Conservation (phyloP, 2,888 invertebrate species). For the Ceraclea dissimilis region DNA sequence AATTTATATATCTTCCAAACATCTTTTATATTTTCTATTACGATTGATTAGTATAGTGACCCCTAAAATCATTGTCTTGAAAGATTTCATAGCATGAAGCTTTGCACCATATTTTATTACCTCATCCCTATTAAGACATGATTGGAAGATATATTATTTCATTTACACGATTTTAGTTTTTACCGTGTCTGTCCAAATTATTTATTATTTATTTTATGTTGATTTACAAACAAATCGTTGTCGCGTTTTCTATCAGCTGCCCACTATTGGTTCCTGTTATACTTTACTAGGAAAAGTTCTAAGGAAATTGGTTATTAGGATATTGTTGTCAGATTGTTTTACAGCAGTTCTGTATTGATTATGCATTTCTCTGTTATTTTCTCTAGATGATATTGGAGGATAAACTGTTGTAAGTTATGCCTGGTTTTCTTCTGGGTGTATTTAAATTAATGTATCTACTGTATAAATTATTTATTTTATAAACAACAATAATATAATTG, state of each 20-base stretch:
- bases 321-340: too few species aligned
- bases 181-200: background rate
- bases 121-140: background rate
- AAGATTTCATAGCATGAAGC: background rate
- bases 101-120: background rate
- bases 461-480: background rate
- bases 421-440: conserved; percentile 2
- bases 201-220: background rate
- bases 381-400: background rate
- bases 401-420: background rate
- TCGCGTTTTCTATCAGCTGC: too few species aligned
- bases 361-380: background rate
- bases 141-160: background rate
- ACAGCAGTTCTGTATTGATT: background rate
- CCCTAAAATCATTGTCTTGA: background rate
- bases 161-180: background rate
- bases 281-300: too few species aligned
- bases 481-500: background rate
- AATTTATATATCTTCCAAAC: background rate
- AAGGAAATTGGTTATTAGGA: too few species aligned
- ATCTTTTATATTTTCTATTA: background rate
- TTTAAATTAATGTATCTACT: background rate
- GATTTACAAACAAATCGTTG: too few species aligned
- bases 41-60: background rate
- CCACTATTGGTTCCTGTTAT: too few species aligned